A percentile compares a stretch with the other conserved stretches of the same genome.
Conservation (phyloP, 2,113 vertebrate genomes). For the Psephotus haematonotus region DNA sequence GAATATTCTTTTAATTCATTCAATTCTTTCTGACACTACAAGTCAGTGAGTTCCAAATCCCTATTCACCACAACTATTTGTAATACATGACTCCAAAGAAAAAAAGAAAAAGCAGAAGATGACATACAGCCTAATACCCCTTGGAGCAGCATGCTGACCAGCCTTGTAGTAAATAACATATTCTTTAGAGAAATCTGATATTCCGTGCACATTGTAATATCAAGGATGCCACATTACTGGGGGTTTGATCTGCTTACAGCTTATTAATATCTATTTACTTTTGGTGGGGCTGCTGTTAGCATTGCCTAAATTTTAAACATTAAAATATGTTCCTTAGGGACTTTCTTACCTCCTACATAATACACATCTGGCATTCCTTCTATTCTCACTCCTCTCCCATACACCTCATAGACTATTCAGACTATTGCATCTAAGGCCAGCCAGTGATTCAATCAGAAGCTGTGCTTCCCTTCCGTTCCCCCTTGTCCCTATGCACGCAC, state of each 20-base stretch:
- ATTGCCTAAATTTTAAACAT: neutral
- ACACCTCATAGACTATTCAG: neutral
- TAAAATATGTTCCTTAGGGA: neutral
- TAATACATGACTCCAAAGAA: neutral
- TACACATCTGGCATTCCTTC: neutral
- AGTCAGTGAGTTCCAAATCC: neutral
- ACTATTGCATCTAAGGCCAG: neutral
- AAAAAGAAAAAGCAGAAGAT: neutral
- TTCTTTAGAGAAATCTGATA: neutral
- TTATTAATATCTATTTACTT: neutral
- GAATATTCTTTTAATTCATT: neutral
- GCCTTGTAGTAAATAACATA: neutral
- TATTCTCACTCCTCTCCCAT: neutral
- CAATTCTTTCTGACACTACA: neutral
- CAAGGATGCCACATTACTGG: accelerated
- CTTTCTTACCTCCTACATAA: neutral
- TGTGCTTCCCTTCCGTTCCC: neutral
- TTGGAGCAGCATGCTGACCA: neutral
- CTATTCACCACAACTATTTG: neutral
- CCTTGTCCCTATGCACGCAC: accelerated
- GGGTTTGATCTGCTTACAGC: neutral
- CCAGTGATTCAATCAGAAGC: neutral
- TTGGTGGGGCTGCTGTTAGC: neutral
- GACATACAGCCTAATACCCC: neutral
- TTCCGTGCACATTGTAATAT: neutral